Conservation (phyloP, 1,140 invertebrate genomes). For the Tyrophagus putrescentiae region DNA sequence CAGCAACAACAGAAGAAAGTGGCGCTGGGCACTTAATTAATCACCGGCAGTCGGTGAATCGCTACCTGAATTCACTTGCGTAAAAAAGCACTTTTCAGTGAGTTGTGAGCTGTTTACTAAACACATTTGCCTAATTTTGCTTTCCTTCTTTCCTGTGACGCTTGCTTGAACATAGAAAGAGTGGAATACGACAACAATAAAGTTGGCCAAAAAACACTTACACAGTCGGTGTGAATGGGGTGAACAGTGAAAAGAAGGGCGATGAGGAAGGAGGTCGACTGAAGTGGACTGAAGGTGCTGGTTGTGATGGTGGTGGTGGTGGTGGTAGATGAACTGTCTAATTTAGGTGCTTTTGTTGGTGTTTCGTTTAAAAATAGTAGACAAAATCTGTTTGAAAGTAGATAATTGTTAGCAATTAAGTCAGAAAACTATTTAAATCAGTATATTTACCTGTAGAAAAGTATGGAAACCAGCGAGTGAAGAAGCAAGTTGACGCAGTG, state of each 20-base stretch:
- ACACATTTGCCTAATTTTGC: too few species aligned
- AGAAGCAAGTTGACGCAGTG: slow-evolving; percentile 76
- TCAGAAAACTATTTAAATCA: too few species aligned
- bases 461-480: slow-evolving; percentile 28
- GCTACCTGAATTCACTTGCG: too few species aligned
- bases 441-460: slow-evolving; percentile 22
- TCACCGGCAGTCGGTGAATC: too few species aligned
- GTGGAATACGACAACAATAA: too few species aligned
- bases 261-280: slow-evolving; percentile 12
- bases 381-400: not conserved
- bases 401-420: not conserved
- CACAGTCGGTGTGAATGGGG: slow-evolving; percentile 17
- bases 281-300: not conserved
- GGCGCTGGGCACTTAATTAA: too few species aligned
- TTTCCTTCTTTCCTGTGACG: too few species aligned
- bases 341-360: slow-evolving; percentile 7
- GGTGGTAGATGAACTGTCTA: not conserved
- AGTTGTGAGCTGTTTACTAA: too few species aligned
- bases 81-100: too few species aligned
- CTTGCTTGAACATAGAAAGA: too few species aligned
- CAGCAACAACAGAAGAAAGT: too few species aligned
- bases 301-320: not conserved
- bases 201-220: too few species aligned
- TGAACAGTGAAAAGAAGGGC: slow-evolving; percentile 10
- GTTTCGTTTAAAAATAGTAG: not conserved